Evolutionary conservation across 2,888 invertebrate species (phyloP).

Genomic region (Drosophila acutilabella): DNA sequence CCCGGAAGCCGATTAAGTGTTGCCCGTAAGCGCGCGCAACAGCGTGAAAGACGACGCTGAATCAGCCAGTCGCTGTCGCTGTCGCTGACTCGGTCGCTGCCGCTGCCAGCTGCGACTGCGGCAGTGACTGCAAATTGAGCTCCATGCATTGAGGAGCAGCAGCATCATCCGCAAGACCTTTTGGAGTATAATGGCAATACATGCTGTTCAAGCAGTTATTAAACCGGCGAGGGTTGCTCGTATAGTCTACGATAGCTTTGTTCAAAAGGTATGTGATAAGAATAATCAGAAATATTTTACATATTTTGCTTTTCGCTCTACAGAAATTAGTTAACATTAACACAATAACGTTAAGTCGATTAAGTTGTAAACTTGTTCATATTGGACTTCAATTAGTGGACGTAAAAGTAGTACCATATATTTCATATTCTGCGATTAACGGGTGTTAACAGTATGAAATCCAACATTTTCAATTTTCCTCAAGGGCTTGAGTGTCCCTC

Average conservation of each 20-base stretch:
- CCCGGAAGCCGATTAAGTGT: conserved; percentile 82
- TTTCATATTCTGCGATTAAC: no score
- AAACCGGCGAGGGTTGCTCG: conserved; percentile 23
- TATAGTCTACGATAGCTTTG: background rate
- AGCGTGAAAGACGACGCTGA: conserved; percentile 62
- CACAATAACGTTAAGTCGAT: no score
- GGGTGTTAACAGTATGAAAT: no score
- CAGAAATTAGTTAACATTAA: no score
- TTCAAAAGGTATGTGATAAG: background rate
- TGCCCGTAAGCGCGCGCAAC: conserved; percentile 76
- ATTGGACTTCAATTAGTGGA: no score
- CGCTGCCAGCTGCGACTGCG: conserved; percentile 23
- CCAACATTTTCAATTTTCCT: no score
- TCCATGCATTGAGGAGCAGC: conserved; percentile 40
- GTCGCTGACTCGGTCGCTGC: background rate
- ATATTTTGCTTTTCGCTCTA: no score
- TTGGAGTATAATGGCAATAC: conserved; percentile 66
- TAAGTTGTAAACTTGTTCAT: no score
- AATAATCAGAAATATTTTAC: background rate
- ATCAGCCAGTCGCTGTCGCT: no score
- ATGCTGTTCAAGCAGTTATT: conserved; percentile 60
- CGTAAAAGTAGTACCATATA: no score
- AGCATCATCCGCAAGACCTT: conserved; percentile 40
- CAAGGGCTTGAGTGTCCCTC: conserved; percentile 22
- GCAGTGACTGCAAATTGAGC: conserved; percentile 65